Base-by-base conservation (phyloP, 92 coral and sea anemone species). In the Porites cylindrica region DNA sequence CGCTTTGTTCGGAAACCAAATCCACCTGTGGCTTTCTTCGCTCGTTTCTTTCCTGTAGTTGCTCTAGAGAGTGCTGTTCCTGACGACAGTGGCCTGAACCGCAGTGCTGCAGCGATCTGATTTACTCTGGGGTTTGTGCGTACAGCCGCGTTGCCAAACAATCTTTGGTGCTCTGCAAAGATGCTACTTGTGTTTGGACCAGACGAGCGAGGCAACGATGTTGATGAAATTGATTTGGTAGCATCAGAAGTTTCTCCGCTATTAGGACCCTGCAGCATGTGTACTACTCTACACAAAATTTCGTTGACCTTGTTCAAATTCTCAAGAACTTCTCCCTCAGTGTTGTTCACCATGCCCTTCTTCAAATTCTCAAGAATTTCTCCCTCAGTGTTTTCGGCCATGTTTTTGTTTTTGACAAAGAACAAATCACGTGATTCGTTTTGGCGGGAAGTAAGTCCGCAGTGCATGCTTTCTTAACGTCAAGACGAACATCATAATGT, bases 81-180 rank as follows among this genome's bases (percentile, higher is more conserved):
- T 10, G 75, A 65, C 17, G 84, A 80, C 7, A 80, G 84, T 52
- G 65, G 84, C 8, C 84, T 65, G 29, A 66, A 65, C 10, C 62
- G 60, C 74, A 80, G 16, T 65, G 84, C 84, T 80, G 84, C 73
- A 2, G 67, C 66, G 18, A 79, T 79, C 56, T 79, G 83, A 63
- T 79, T 24, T 17, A 79, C 72, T 32, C 58, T 1, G 18, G 13
- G 10, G 59, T 66, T 2, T 17, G n/a, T n/a, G n/a, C n/a, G n/a
- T n/a, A n/a, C n/a, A n/a, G n/a, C n/a, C n/a, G n/a, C n/a, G n/a
- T n/a, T n/a, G n/a, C n/a, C n/a, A n/a, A n/a, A n/a, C n/a, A n/a
- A n/a, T n/a, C n/a, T n/a, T n/a, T n/a, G 83, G 24, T 79, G 72
- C 62, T 79, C 72, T 16, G 83, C 82, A 78, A 58, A 74, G 26